Evolutionary conservation across 1,140 invertebrate species (phyloP).

Genomic region (Bombus cullumanus): DNA sequence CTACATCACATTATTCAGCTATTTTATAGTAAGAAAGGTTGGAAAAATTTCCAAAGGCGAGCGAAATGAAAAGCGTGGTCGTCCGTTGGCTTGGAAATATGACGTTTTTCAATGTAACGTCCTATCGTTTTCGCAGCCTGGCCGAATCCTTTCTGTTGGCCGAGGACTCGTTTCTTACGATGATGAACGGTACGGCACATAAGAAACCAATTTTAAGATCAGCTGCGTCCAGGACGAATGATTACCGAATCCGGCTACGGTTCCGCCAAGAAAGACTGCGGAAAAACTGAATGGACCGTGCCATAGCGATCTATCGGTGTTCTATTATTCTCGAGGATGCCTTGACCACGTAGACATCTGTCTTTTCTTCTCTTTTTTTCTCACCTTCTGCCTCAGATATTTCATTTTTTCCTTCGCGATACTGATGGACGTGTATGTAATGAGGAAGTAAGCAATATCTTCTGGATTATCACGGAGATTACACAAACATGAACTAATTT

Average conservation of each 20-base stretch:
- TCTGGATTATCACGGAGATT: neutral
- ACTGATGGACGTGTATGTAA: slow-evolving; percentile 13
- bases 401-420: neutral
- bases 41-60: too few relatives aligned
- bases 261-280: slow-evolving; percentile 55
- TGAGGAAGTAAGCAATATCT: slow-evolving; percentile 16
- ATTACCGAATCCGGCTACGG: slow-evolving; percentile 57
- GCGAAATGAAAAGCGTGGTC: neutral
- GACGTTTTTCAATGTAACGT: slow-evolving; percentile 57
- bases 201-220: slow-evolving; percentile 69
- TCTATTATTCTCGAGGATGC: slow-evolving; percentile 60
- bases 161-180: slow-evolving; percentile 39
- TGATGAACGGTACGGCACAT: slow-evolving; percentile 51
- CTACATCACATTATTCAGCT: neutral
- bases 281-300: slow-evolving; percentile 51
- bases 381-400: too few relatives aligned
- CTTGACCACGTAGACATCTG: slow-evolving; percentile 54
- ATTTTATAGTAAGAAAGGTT: neutral
- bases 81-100: slow-evolving; percentile 33
- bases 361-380: neutral
- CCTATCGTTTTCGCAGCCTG: slow-evolving; percentile 13
- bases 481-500: slow-evolving; percentile 40
- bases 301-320: slow-evolving; percentile 58
- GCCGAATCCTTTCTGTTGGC: slow-evolving; percentile 27
- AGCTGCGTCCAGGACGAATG: slow-evolving; percentile 61